Base-by-base conservation (phyloP, 1,140 invertebrate genomes). In the Mizuhopecten yessoensis region DNA sequence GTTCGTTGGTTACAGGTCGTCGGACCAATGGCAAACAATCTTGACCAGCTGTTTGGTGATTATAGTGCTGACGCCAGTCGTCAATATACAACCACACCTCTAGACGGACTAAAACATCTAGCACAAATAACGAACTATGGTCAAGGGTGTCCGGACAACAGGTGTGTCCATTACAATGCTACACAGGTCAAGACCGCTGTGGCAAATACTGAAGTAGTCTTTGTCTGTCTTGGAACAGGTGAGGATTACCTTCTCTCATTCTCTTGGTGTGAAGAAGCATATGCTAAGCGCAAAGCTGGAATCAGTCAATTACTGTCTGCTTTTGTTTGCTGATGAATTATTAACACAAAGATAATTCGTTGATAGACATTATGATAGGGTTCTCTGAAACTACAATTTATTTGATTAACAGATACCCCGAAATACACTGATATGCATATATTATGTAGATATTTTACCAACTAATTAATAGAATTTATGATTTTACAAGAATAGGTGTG, bases 161-260 rank as follows among this genome's bases (percentile, higher is more conserved):
- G 23, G 5, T 96, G 95, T 93, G 29, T 10, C n/a, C 87, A 90
- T 23, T 96, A 95, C 91, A 90, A 93, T 34, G 17, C 86, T 5
- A 33, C 87, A 0, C 90, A 86, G 1, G 87, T 96, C 0, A 91
- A 90, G 45, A 86, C 29, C 11, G 94, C 94, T 29, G 90, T 95
- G 29, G 34, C 36, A 23, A 87, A 42, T 9, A 90, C 93, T 11
- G 92, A 95, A 33, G 57, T 95, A 0, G 91, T 95, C 29, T 91
- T 96, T 88, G 93, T 96, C 23, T 96, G 94, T 90, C 88, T 96
- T 17, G 96, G 95, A 49, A 95, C 95, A 93, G 96, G 96, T 96
- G 89, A 89, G 75, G 13, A 33, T 86, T 34, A 0, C 3, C 10
- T 45, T 45, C 17, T 45, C 9, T 15, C 42, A 17, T 13, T 45